Evolutionary conservation across 1,140 invertebrate genomes (phyloP).

Genomic region (Ganaspis sp.): DNA sequence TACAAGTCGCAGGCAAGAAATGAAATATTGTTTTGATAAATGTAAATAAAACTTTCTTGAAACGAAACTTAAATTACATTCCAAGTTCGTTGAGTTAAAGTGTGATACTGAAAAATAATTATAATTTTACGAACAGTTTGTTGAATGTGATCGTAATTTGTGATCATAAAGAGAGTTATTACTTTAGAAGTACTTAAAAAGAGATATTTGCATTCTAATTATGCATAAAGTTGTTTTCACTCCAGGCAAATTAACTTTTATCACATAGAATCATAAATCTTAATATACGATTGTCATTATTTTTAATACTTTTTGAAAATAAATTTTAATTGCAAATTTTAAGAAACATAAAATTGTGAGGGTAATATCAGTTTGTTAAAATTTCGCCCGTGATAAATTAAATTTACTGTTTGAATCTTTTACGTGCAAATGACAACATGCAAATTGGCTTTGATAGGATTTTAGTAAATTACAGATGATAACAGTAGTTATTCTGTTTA

Average conservation of each 20-base stretch:
- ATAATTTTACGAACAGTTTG: not conserved
- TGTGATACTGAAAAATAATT: not conserved
- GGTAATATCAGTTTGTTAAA: not conserved
- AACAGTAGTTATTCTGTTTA: not conserved
- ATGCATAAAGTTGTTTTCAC: not conserved
- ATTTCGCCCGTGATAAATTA: not conserved
- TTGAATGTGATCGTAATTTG: not conserved
- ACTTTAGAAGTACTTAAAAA: not conserved
- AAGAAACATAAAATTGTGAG: no score
- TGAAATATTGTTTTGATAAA: not conserved
- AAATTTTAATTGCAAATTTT: no score
- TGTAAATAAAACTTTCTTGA: not conserved
- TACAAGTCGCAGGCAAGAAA: no score
- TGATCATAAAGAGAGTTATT: not conserved
- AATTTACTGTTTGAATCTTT: not conserved
- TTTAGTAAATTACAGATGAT: not conserved
- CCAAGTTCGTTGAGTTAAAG: not conserved
- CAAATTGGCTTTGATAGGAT: not conserved
- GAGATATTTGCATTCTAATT: not conserved
- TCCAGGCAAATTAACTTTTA: not conserved
- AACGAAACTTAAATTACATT: not conserved
- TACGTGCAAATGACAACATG: not conserved
- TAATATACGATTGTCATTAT: no score
- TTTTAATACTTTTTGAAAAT: no score
- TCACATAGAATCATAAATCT: no score